Evolutionary conservation across 2,888 invertebrate species (phyloP), one percentile per base, ranked within the genome.

Genomic region (Cryptophagus acutangulus): DNA sequence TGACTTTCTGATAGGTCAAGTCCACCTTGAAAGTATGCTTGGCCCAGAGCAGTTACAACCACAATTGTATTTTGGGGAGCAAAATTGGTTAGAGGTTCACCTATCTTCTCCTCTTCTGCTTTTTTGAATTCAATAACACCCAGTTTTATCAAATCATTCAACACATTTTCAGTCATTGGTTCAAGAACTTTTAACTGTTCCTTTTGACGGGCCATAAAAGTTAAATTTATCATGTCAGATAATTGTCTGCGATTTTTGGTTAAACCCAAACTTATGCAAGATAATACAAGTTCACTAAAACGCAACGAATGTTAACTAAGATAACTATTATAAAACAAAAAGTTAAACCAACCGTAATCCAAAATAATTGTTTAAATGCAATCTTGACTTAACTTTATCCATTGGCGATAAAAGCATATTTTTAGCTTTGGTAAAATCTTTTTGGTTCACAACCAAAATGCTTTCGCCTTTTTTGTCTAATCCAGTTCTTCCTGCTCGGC

Each of bases 401-500:
- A 82, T 81, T 33, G 77, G 79, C 10, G 79, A 78, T 51, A 69
- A 74, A 36, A 82, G 65, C 59, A 79, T 71, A 51, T 73, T 71
- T 48, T 69, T 74, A 3, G 79, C 78, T 60, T 75, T 75, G 1
- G 63, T 55, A 44, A 78, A 69, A 53, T 88, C 87, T 18, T 68
- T 66, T 17, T 67, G 67, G 38, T 77, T 74, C 54, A 85, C 82
- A 25, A 95, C 80, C n/a, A 93, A 71, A 62, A 93, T 85, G 63
- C 93, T 92, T 62, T 95, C 94, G 25, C 91, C 92, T 5, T 77
- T 73, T 36, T 80, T 76, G 18, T 86, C 85, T 50, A 90, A 74
- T 1, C 95, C 95, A 1, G 94, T 88, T 43, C 96, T 76, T 0
- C 96, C 96, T 3, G 96, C 96, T 37, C 96, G 74, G 1, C 96